phyloP scores from a whole-genome alignment of 2,797 vertebrate genomes.

The Chanos chanos region DNA sequence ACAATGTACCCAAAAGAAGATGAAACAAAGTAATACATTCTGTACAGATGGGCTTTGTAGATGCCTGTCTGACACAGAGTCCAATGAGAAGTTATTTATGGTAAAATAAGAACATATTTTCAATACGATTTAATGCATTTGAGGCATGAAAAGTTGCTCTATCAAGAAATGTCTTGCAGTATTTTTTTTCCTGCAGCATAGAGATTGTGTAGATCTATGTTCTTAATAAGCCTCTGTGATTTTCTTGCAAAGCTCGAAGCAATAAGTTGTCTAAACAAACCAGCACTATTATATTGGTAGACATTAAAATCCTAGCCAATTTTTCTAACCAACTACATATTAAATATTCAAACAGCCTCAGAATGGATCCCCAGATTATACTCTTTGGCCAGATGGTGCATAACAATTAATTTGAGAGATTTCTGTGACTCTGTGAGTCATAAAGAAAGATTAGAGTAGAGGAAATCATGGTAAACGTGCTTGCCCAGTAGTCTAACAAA shows the following conservation, averaged over 20 bases:
- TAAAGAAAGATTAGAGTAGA: constrained; percentile 6
- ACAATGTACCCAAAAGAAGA: too few species aligned
- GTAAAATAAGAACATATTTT: too few species aligned
- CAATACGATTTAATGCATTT: too few species aligned
- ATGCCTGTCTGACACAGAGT: background rate
- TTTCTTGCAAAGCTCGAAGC: background rate
- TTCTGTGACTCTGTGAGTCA: background rate
- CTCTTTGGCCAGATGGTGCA: constrained; percentile 8
- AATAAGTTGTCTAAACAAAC: background rate
- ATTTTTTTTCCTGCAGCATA: too few species aligned
- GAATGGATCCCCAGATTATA: background rate
- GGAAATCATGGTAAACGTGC: too few species aligned
- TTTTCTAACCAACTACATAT: background rate
- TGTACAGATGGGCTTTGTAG: too few species aligned
- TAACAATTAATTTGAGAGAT: background rate
- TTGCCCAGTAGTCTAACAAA: background rate
- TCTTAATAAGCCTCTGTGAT: background rate
- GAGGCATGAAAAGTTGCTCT: too few species aligned
- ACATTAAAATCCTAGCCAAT: background rate
- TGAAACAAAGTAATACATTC: background rate
- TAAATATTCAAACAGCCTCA: constrained; percentile 1
- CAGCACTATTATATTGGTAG: background rate
- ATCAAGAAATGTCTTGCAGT: too few species aligned
- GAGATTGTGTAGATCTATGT: too few species aligned
- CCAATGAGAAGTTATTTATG: too few species aligned